Base-by-base conservation (phyloP, 64 coral and sea anemone genomes). In the Orbicella faveolata region DNA sequence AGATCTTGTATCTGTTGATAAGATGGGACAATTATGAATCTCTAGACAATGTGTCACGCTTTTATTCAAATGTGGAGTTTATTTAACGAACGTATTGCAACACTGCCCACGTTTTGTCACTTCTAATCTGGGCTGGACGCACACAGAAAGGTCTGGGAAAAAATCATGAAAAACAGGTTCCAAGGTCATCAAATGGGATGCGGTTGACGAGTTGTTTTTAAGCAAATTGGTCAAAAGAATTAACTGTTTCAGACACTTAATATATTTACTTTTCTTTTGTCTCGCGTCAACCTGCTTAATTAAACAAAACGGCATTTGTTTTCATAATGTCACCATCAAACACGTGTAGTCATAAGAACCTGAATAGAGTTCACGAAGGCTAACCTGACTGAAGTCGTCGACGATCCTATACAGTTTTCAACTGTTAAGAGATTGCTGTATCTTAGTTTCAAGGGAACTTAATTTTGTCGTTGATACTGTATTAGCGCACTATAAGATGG, bases 211-310 rank as follows among this genome's bases (percentile, higher is more conserved):
- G 21, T 41, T 41, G 8, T 57, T 20, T 79, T 53, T 9, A 23
- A 1, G 77, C 77, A 57, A 26, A 57, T 16, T 39, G 16, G 19
- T 55, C 8, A 35, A 1, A 63, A 19, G 18, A 82, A 82, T 84
- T 48, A 72, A 34, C 67, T 67, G 80, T 66, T 83, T 66, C 0
- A 41, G 35, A 83, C 80, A 67, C 36, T 83, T 84, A 69, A 84
- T 84, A 12, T 84, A 52, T 84, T 84, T 84, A 67, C 82, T 84
- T 84, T 84, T 84, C 82, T 13, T 84, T 84, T 84, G 82, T 84
- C 25, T 83, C 35, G 1, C 14, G 67, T 34, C 61, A 67, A 19
- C 80, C 80, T 83, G 61, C 57, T 35, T 61, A 67, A 83, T 83
- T 72, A 41, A 84, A 84, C 82, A 84, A 70, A 84, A 69, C 18